These are phyloP conservation scores for Lamprologus callipterus DNA, from an alignment of 2,113 vertebrate genomes.

Conservation along the genomic window DNA sequence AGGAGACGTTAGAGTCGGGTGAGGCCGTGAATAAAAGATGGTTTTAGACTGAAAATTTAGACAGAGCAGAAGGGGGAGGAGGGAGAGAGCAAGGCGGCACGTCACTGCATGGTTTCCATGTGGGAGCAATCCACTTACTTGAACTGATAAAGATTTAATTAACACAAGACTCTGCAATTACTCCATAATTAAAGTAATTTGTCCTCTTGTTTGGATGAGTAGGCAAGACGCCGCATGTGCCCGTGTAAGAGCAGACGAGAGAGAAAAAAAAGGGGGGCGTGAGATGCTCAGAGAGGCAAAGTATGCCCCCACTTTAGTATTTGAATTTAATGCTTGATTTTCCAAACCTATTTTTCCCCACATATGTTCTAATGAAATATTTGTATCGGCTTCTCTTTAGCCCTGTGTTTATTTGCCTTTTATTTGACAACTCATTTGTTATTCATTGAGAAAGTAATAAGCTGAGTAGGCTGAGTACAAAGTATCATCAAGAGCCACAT, in stretches of 20 bases:
- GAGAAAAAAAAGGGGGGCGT: background rate
- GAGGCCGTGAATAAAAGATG: conserved; percentile 24
- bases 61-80: background rate
- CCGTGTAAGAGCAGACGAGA: conserved; percentile 8
- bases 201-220: conserved; percentile 87
- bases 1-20: background rate
- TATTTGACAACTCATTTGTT: conserved; percentile 58
- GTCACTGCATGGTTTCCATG: conserved; percentile 78
- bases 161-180: conserved; percentile 94
- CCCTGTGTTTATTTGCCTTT: conserved; percentile 54
- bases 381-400: conserved; percentile 13
- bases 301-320: conserved; percentile 3
- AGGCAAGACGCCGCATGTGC: conserved; percentile 62
- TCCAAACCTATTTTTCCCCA: conserved; percentile 1
- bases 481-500: conserved; percentile 56
- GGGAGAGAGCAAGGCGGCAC: background rate
- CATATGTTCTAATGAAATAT: conserved; percentile 24
- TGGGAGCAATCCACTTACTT: conserved; percentile 96
- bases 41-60: conserved; percentile 26
- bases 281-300: conserved; percentile 21
- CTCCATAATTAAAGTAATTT: conserved; percentile 99
- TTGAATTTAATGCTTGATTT: conserved; percentile 16
- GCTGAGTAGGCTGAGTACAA: conserved; percentile 47
- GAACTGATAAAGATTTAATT: conserved; percentile 99
- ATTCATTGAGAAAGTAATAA: conserved; percentile 60